phyloP scores from a whole-genome alignment of 2,113 vertebrate genomes.

The Aegithalos caudatus region DNA sequence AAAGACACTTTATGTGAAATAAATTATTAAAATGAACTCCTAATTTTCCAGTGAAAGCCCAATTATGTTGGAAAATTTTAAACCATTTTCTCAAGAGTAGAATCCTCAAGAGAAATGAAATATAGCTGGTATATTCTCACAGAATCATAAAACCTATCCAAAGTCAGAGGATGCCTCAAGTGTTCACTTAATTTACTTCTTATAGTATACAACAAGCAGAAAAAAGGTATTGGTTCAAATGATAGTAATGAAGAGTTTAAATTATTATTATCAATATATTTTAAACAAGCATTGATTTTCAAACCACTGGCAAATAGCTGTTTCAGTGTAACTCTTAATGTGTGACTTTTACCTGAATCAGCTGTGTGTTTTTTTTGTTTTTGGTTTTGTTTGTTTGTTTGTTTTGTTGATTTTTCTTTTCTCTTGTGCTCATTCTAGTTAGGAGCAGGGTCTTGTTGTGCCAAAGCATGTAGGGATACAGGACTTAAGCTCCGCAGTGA shows the following conservation, averaged over 20 bases:
- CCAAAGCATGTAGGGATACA: not conserved
- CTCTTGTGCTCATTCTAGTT: not conserved
- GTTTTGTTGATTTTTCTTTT: not conserved
- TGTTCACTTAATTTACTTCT: conserved; percentile 39
- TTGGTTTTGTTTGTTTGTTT: not conserved
- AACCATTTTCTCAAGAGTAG: conserved; percentile 58
- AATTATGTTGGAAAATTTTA: conserved; percentile 64
- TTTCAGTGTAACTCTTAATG: not conserved
- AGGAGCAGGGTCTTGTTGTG: not conserved
- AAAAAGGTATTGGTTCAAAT: conserved; percentile 5
- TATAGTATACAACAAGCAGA: not conserved
- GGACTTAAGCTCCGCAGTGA: not conserved
- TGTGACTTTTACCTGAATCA: not conserved
- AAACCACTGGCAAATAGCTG: not conserved
- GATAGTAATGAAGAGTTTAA: not conserved
- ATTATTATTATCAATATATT: not conserved
- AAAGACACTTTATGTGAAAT: conserved; percentile 65
- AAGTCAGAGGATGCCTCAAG: conserved; percentile 13
- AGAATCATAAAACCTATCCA: conserved; percentile 43
- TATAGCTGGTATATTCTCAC: conserved; percentile 39
- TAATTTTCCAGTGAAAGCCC: conserved; percentile 66
- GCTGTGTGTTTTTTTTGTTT: not conserved
- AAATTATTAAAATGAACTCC: conserved; percentile 68
- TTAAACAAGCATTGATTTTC: not conserved
- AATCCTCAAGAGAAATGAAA: conserved; percentile 59